These are phyloP conservation scores for Tenthredo amoena DNA, from an alignment of 2,888 invertebrate species.

Conservation along the genomic window DNA sequence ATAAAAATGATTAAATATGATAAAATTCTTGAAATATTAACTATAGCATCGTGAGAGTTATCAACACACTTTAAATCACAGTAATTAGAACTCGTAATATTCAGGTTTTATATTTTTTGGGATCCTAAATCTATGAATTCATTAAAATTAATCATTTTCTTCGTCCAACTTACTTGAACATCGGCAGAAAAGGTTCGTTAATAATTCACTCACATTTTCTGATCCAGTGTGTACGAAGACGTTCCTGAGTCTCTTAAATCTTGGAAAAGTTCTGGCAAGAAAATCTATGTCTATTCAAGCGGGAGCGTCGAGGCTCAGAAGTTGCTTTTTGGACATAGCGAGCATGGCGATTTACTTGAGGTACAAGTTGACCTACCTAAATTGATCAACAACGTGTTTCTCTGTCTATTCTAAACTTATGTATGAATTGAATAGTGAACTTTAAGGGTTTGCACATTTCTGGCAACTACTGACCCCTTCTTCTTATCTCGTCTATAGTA, in stretches of 20 bases:
- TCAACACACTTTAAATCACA: not conserved
- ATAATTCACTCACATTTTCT: slow-evolving; percentile 60
- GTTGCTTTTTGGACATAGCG: slow-evolving; percentile 89
- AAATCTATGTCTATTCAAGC: slow-evolving; percentile 93
- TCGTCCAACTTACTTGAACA: not conserved
- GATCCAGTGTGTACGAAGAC: slow-evolving; percentile 91
- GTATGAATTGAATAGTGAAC: not conserved
- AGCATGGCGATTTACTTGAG: slow-evolving; percentile 87
- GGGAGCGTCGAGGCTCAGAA: slow-evolving; percentile 95
- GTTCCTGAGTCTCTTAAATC: slow-evolving; percentile 87
- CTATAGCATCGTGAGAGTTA: not conserved
- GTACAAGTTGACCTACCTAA: slow-evolving; percentile 75
- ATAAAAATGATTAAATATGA: no score
- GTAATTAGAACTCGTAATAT: not conserved
- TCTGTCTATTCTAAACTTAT: not conserved
- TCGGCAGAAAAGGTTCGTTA: not conserved
- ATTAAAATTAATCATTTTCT: not conserved
- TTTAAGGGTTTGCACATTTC: slow-evolving; percentile 11
- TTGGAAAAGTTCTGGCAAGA: slow-evolving; percentile 85
- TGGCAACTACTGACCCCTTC: not conserved
- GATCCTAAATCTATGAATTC: not conserved
- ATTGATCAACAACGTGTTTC: not conserved
- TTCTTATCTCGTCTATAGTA: slow-evolving; percentile 77
- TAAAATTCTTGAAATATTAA: not conserved
- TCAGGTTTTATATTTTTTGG: not conserved